phyloP scores from a whole-genome alignment of 2,113 vertebrate species.

The Siniperca knerii region DNA sequence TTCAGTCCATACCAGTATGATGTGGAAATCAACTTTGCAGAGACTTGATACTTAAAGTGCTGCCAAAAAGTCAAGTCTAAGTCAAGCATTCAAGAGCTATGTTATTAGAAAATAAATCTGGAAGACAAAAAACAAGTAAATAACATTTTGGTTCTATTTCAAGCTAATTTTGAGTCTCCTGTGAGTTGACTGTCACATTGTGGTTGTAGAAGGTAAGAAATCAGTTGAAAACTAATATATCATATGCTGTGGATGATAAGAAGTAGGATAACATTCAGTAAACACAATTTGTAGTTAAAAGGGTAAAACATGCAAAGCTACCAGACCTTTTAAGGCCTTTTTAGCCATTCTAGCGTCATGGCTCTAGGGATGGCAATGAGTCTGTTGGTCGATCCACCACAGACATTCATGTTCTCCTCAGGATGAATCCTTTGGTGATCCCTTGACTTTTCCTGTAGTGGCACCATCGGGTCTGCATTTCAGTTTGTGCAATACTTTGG shows the following conservation, averaged over 20 bases:
- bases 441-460: background rate
- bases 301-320: background rate
- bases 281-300: background rate
- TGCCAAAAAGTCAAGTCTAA: background rate
- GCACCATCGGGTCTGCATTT: background rate
- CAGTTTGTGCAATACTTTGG: background rate
- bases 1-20: background rate
- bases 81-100: background rate
- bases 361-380: background rate
- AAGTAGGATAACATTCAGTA: background rate
- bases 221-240: background rate
- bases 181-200: background rate
- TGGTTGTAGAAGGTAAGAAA: background rate
- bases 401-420: too few relatives aligned
- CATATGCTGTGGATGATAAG: background rate
- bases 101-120: background rate
- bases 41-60: background rate
- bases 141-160: background rate
- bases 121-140: background rate
- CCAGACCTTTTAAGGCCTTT: background rate
- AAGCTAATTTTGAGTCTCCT: background rate
- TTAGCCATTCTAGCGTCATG: background rate
- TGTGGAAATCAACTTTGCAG: background rate
- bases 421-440: too few relatives aligned
- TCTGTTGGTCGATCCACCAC: background rate